Conservation (phyloP, 1,140 invertebrate species). For the Notospermus geniculatus region DNA sequence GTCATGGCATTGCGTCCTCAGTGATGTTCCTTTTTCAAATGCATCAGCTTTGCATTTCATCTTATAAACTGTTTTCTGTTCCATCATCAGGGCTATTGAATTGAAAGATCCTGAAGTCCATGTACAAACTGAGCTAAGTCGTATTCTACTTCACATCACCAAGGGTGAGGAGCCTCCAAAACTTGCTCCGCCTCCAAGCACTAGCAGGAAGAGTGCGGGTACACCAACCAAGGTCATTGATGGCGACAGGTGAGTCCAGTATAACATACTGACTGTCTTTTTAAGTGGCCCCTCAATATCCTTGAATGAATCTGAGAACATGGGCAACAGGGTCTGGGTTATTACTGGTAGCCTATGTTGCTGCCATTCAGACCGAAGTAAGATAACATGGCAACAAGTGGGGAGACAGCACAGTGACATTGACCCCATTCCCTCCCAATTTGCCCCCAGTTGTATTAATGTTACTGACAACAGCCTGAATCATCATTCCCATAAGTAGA, state of each 20-base stretch:
- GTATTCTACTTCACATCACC: not conserved
- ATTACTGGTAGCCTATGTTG: too few relatives aligned
- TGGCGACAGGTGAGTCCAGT: not conserved
- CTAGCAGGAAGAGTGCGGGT: not conserved
- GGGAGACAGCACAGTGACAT: too few relatives aligned
- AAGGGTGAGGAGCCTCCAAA: not conserved
- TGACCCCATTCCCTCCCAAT: too few relatives aligned
- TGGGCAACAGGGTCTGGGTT: too few relatives aligned
- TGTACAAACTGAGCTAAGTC: not conserved
- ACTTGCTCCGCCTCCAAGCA: not conserved
- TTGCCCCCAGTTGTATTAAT: too few relatives aligned
- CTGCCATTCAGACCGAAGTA: too few relatives aligned
- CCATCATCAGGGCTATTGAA: not conserved
- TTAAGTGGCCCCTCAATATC: too few relatives aligned
- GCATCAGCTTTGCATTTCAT: not conserved
- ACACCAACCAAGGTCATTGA: not conserved
- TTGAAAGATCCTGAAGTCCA: constrained; percentile 3
- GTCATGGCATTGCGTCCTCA: constrained; percentile 1
- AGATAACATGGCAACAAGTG: too few relatives aligned
- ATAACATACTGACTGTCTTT: too few relatives aligned
- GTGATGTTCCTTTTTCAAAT: not conserved
- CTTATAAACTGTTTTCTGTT: not conserved
- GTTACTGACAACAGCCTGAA: too few relatives aligned
- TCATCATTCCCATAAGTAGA: too few relatives aligned
- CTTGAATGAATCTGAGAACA: too few relatives aligned